A percentile compares a stretch with the other conserved stretches of the same genome.
Evolutionary conservation across 2,888 invertebrate species (phyloP).

Genomic region (Blera fallax): DNA sequence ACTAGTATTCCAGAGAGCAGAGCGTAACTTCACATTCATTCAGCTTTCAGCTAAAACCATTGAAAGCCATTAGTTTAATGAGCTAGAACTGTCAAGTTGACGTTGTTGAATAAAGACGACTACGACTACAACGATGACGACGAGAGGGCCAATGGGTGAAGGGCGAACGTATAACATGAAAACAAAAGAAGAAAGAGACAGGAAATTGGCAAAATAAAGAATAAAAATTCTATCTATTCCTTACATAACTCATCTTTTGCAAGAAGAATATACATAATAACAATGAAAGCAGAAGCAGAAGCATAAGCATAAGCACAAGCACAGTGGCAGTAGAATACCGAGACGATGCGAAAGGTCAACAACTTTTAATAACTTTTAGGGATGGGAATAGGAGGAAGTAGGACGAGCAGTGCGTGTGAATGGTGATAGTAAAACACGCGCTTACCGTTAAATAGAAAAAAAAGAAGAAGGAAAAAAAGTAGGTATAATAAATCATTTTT

Average conservation of each 20-base stretch:
- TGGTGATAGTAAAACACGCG: constrained; percentile 48
- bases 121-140: neutral
- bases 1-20: constrained; percentile 11
- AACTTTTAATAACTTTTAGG: constrained; percentile 49
- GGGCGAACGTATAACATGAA: constrained; percentile 38
- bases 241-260: constrained; percentile 57
- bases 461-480: neutral
- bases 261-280: constrained; percentile 19
- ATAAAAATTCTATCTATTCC: constrained; percentile 27
- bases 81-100: constrained; percentile 71
- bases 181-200: constrained; percentile 24
- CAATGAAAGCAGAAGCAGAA: neutral
- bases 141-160: constrained; percentile 46
- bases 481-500: constrained; percentile 61
- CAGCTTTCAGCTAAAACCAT: constrained; percentile 60
- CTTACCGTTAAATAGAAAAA: constrained; percentile 20
- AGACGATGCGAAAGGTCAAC: constrained; percentile 58
- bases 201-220: constrained; percentile 31
- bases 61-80: constrained; percentile 72
- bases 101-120: constrained; percentile 50
- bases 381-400: constrained; percentile 12
- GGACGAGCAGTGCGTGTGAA: constrained; percentile 53
- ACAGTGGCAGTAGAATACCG: neutral
- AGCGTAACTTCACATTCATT: constrained; percentile 42
- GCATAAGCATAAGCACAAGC: too few relatives aligned